These are phyloP conservation scores for Polypterus bichir DNA, from an alignment of 2,113 vertebrate genomes.

Conservation along the genomic window DNA sequence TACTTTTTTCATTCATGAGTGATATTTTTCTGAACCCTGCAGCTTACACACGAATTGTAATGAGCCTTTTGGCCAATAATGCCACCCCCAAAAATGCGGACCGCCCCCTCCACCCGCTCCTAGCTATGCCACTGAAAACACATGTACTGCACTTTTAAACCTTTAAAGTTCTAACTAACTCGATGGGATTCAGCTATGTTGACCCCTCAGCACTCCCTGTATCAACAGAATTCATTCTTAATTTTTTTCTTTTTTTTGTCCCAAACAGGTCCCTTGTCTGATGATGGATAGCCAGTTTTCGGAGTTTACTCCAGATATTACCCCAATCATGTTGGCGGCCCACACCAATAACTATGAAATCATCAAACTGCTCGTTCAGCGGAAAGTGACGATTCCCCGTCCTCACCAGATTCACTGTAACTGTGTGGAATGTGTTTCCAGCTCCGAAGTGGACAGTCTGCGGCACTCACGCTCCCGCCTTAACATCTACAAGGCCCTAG, in stretches of 20 bases:
- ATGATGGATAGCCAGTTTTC: slow-evolving; percentile 96
- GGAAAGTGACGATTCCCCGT: slow-evolving; percentile 82
- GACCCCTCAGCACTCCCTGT: too few species aligned
- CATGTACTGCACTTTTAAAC: too few species aligned
- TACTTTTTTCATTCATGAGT: too few species aligned
- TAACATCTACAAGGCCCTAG: slow-evolving; percentile 92
- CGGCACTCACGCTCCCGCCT: slow-evolving; percentile 85
- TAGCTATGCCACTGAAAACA: too few species aligned
- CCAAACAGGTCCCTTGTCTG: slow-evolving; percentile 70
- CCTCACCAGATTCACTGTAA: slow-evolving; percentile 93
- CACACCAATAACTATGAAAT: slow-evolving; percentile 98
- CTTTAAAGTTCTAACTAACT: too few species aligned
- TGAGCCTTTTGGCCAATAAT: too few species aligned
- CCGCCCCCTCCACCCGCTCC: too few species aligned
- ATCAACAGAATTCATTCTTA: neutral
- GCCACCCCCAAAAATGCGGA: too few species aligned
- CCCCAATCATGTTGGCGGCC: slow-evolving; percentile 94
- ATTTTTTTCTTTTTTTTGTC: slow-evolving; percentile 19
- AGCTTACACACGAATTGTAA: too few species aligned
- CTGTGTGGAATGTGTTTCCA: slow-evolving; percentile 92
- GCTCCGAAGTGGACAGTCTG: slow-evolving; percentile 89
- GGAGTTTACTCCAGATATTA: slow-evolving; percentile 93
- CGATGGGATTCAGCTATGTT: too few species aligned
- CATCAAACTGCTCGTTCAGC: slow-evolving; percentile 89
- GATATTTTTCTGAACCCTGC: too few species aligned